Evolutionary conservation across 2,113 vertebrate species (phyloP).

Genomic region (Tor tambroides): DNA sequence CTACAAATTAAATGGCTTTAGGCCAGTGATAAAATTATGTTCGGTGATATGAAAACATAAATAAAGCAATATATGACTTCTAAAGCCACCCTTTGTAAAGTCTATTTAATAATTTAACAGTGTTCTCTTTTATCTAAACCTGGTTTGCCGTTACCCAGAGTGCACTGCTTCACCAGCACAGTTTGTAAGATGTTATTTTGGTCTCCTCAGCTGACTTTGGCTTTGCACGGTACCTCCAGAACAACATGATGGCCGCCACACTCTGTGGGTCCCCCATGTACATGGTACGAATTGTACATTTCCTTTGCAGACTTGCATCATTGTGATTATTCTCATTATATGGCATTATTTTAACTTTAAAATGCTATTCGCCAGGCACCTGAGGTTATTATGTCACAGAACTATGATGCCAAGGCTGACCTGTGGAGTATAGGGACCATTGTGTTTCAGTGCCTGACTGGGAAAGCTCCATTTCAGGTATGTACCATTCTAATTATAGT

Average conservation of each 20-base stretch:
- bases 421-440: constrained; percentile 99
- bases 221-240: constrained; percentile 96
- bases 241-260: constrained; percentile 97
- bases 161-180: neutral
- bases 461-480: constrained; percentile 98
- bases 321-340: no score
- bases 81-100: neutral
- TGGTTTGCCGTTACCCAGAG: neutral
- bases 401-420: constrained; percentile 96
- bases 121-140: neutral
- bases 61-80: neutral
- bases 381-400: constrained; percentile 98
- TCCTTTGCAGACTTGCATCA: neutral
- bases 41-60: neutral
- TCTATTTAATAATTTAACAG: neutral
- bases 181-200: neutral
- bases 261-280: constrained; percentile 98
- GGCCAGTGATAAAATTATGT: neutral
- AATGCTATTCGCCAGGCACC: constrained; percentile 82
- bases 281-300: constrained; percentile 80
- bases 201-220: constrained; percentile 89
- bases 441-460: constrained; percentile 96
- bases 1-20: neutral
- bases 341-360: neutral
- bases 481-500: constrained; percentile 6